Evolutionary conservation across 2,797 vertebrate species (phyloP).

Genomic region (Peromyscus eremicus): DNA sequence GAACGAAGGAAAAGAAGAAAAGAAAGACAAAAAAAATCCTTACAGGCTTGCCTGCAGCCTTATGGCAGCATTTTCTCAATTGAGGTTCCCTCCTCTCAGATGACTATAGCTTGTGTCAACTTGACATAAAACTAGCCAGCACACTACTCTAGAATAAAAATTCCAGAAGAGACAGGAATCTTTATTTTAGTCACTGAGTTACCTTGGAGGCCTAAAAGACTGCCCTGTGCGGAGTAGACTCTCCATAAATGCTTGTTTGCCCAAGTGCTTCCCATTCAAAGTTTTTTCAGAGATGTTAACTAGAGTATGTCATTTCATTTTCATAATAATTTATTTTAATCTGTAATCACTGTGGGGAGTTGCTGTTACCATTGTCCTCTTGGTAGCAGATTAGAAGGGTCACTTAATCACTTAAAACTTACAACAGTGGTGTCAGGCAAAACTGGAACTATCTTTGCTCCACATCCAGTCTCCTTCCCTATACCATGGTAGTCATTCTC

Average conservation of each 20-base stretch:
- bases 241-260: neutral
- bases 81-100: neutral
- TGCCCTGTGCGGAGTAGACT: neutral
- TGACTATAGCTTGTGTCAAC: too few species aligned
- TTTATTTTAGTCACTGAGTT: constrained; percentile 35
- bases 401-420: neutral
- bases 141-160: neutral
- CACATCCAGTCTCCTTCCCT: neutral
- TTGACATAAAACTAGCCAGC: neutral
- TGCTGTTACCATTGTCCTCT: neutral
- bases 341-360: neutral
- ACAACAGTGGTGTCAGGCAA: neutral
- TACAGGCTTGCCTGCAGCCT: neutral
- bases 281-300: constrained; percentile 20
- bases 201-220: neutral
- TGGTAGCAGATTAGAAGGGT: neutral
- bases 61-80: neutral
- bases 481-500: neutral
- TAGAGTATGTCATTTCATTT: neutral
- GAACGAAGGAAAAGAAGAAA: neutral
- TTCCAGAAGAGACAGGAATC: neutral
- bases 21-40: neutral
- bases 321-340: neutral
- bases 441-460: constrained; percentile 9
- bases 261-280: constrained; percentile 20